Conservation (phyloP, 2,113 vertebrate species). For the Phyllostomus hastatus region DNA sequence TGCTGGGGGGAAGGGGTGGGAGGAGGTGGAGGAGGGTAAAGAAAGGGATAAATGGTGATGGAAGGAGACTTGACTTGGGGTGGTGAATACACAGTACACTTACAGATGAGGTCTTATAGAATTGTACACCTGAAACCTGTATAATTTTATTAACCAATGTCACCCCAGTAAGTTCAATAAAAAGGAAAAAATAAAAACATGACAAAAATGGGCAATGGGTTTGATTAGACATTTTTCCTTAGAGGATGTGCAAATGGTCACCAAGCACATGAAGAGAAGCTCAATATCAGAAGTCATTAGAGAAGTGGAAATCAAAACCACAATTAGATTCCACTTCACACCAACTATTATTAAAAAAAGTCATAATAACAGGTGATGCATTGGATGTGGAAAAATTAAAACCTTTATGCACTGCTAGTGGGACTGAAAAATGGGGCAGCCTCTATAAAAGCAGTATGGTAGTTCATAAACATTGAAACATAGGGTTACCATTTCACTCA, state of each 20-base stretch:
- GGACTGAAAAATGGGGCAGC: neutral
- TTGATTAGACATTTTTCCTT: neutral
- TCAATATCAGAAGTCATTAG: neutral
- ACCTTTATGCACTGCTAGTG: neutral
- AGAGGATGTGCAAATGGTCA: neutral
- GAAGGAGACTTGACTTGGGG: no score
- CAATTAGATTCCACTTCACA: neutral
- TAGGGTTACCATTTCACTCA: neutral
- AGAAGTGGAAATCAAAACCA: neutral
- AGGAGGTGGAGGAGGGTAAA: no score
- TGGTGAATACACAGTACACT: no score
- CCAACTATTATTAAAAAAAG: neutral
- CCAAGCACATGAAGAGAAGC: neutral
- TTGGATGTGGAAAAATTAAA: neutral
- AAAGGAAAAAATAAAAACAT: no score
- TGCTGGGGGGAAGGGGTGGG: no score
- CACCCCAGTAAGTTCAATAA: no score
- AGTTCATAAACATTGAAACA: neutral
- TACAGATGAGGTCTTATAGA: no score
- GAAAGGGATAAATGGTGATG: no score
- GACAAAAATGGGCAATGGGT: neutral
- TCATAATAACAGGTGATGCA: neutral
- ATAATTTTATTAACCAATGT: no score
- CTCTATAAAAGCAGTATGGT: neutral
- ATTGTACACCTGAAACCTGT: no score